phyloP scores from a whole-genome alignment of 2,113 vertebrate species.

The Hippocampus zosterae region DNA sequence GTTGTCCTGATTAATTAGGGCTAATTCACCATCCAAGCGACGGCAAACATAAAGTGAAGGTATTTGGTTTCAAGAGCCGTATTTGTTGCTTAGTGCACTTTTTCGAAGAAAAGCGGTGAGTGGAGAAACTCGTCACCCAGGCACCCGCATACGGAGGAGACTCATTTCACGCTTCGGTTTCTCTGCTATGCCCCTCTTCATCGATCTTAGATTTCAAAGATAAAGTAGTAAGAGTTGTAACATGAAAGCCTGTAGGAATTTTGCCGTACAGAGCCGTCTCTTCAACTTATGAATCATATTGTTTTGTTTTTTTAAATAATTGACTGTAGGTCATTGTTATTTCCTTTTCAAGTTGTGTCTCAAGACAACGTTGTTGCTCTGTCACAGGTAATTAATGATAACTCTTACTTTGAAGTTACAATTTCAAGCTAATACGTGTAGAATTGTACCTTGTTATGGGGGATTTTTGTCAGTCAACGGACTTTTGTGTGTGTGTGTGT shows the following conservation, averaged over 20 bases:
- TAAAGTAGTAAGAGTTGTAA: not conserved
- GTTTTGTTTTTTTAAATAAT: not conserved
- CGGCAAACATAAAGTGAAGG: not conserved
- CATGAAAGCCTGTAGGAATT: not conserved
- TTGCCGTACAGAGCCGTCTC: not conserved
- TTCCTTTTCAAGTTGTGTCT: no score
- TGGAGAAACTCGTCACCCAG: not conserved
- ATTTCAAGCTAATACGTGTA: no score
- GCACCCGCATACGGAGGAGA: not conserved
- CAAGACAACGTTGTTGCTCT: no score
- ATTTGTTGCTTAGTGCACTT: not conserved
- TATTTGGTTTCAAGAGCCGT: not conserved
- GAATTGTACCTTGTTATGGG: no score
- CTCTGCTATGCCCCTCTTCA: not conserved
- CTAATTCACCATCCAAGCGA: conserved; percentile 1
- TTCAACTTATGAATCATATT: not conserved
- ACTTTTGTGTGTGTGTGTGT: no score
- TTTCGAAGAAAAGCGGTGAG: not conserved
- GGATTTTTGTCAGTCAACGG: no score
- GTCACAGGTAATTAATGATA: no score
- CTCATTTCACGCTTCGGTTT: conserved; percentile 4
- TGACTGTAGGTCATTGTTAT: not conserved
- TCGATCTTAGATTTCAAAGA: not conserved
- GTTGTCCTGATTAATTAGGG: not conserved
- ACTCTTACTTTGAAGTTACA: no score